These are phyloP conservation scores for Saccopteryx leptura DNA, from an alignment of 2,113 vertebrate genomes.

Conservation along the genomic window DNA sequence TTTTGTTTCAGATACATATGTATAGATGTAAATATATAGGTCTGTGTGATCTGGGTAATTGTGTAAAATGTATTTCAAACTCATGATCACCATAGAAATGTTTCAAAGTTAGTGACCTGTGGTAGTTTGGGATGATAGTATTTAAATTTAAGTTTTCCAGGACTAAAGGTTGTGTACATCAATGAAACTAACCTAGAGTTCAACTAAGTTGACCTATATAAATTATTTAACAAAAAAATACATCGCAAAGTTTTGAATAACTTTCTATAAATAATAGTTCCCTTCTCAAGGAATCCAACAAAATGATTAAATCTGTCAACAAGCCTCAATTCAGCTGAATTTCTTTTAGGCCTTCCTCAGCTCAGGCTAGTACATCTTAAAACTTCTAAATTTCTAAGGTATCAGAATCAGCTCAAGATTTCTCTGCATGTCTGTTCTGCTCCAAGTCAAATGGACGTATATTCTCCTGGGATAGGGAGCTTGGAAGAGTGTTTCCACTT, in stretches of 20 bases:
- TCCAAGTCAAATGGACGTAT: conserved; percentile 18
- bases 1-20: conserved; percentile 5
- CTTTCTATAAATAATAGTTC: conserved; percentile 28
- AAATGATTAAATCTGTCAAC: background rate
- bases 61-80: conserved; percentile 34
- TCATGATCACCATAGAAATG: background rate
- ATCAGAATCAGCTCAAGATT: background rate
- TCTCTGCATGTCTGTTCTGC: background rate
- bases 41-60: background rate
- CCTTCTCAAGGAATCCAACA: background rate
- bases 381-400: background rate
- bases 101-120: conserved; percentile 5
- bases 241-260: conserved; percentile 24
- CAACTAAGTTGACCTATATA: background rate
- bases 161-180: background rate
- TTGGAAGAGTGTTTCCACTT: conserved; percentile 61
- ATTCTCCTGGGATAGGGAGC: conserved; percentile 22
- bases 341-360: background rate
- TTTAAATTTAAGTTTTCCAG: conserved; percentile 31
- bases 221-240: conserved; percentile 22
- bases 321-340: background rate
- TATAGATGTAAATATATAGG: background rate
- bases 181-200: background rate
- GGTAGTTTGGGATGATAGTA: background rate
- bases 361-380: background rate